Conservation (phyloP, 2,888 invertebrate genomes). For the Xanthia togata region DNA sequence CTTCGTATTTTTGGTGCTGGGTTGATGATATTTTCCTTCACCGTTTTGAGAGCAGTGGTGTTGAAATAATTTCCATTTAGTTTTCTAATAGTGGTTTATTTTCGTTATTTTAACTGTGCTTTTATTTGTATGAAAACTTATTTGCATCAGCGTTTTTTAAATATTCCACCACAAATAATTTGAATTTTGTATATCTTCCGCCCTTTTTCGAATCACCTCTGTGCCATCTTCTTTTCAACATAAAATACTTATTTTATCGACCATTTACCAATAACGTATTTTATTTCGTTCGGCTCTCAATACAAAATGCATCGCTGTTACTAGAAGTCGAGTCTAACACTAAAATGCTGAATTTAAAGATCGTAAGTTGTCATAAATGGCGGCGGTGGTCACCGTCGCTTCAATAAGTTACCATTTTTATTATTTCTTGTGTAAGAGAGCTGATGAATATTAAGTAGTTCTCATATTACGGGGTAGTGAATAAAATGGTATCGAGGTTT, state of each 20-base stretch:
- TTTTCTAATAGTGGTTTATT: neutral
- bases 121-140: neutral
- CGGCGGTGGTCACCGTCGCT: slow-evolving; percentile 23
- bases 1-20: neutral
- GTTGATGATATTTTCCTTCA: neutral
- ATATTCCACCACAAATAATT: neutral
- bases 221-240: neutral
- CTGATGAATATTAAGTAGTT: slow-evolving; percentile 50
- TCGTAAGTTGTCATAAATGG: slow-evolving; percentile 29
- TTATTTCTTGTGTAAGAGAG: slow-evolving; percentile 21
- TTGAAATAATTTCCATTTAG: neutral
- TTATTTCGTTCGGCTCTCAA: slow-evolving; percentile 21
- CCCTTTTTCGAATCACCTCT: neutral
- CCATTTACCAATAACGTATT: neutral
- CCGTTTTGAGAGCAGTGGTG: neutral
- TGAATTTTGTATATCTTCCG: neutral
- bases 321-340: slow-evolving; percentile 17
- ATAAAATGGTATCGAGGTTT: slow-evolving; percentile 12
- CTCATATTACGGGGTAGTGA: neutral
- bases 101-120: neutral
- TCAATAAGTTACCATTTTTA: slow-evolving; percentile 35
- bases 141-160: neutral
- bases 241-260: slow-evolving; percentile 1
- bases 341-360: slow-evolving; percentile 43
- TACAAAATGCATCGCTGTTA: slow-evolving; percentile 34